Conservation (phyloP, 2,797 vertebrate species). For the Catharus ustulatus region DNA sequence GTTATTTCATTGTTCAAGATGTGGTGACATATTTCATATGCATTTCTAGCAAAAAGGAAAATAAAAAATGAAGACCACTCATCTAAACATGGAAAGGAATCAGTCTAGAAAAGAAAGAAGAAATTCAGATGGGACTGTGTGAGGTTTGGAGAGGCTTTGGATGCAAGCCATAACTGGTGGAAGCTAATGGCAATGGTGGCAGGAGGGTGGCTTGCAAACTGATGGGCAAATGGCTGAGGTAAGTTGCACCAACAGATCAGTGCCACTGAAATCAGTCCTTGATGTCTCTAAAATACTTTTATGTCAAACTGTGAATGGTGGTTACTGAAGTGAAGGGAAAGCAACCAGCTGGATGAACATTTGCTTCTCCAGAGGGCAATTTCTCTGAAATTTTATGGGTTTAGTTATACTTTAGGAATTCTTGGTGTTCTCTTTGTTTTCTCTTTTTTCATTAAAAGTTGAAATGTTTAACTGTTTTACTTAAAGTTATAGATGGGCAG, state of each 20-base stretch:
- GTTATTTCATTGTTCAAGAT: accelerated
- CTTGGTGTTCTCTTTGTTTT: not conserved
- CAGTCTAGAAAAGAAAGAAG: not conserved
- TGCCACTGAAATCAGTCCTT: not conserved
- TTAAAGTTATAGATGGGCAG: not conserved
- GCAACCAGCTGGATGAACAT: not conserved
- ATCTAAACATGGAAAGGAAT: not conserved
- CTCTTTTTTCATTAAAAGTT: not conserved
- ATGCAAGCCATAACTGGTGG: not conserved
- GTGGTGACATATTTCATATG: not conserved
- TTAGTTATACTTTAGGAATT: not conserved
- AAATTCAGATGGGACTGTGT: not conserved
- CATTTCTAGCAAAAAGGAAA: not conserved
- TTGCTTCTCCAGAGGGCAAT: not conserved
- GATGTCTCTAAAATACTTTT: not conserved
- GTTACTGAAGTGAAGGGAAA: not conserved
- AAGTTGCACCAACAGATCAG: not conserved
- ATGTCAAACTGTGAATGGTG: not conserved
- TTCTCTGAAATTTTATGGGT: not conserved
- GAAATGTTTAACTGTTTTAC: not conserved
- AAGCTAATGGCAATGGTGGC: not conserved
- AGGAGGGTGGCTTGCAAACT: not conserved
- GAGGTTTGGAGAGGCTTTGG: not conserved
- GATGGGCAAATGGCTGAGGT: not conserved
- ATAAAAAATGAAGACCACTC: not conserved